Evolutionary conservation across 2,797 vertebrate genomes (phyloP).

Genomic region (Mus caroli): DNA sequence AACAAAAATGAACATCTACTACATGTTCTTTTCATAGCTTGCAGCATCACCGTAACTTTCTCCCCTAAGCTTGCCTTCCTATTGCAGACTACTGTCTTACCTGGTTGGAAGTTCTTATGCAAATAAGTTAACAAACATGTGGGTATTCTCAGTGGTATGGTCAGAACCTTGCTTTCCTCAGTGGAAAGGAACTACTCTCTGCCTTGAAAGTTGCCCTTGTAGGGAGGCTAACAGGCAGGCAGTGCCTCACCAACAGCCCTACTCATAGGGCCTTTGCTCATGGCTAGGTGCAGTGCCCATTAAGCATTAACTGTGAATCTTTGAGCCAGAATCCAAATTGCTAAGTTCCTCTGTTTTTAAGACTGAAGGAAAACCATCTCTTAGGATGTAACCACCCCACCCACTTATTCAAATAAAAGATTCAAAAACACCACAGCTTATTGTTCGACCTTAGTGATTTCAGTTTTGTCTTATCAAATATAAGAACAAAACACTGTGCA

Average conservation of each 20-base stretch:
- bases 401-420: conserved; percentile 53
- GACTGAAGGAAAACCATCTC: conserved; percentile 67
- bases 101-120: conserved; percentile 73
- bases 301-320: conserved; percentile 65
- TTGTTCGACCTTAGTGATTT: conserved; percentile 57
- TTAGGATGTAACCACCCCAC: conserved; percentile 38
- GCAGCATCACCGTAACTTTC: conserved; percentile 25
- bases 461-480: conserved; percentile 70
- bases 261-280: conserved; percentile 63
- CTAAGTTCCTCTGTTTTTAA: conserved; percentile 71
- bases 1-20: conserved; percentile 50
- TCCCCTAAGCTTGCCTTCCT: conserved; percentile 52
- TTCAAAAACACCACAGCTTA: conserved; percentile 9
- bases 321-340: conserved; percentile 74
- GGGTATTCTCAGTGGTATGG: conserved; percentile 76
- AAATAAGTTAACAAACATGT: conserved; percentile 64
- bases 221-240: neutral
- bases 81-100: conserved; percentile 48
- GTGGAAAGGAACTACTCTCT: conserved; percentile 65
- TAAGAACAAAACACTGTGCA: neutral
- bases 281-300: conserved; percentile 43
- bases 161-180: conserved; percentile 69
- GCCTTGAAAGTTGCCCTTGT: conserved; percentile 51
- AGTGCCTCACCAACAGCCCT: neutral
- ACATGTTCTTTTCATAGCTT: neutral